A percentile compares a stretch with the other conserved stretches of the same genome.
Evolutionary conservation across 2,797 vertebrate species (phyloP).

Genomic region (Pitangus sulphuratus): DNA sequence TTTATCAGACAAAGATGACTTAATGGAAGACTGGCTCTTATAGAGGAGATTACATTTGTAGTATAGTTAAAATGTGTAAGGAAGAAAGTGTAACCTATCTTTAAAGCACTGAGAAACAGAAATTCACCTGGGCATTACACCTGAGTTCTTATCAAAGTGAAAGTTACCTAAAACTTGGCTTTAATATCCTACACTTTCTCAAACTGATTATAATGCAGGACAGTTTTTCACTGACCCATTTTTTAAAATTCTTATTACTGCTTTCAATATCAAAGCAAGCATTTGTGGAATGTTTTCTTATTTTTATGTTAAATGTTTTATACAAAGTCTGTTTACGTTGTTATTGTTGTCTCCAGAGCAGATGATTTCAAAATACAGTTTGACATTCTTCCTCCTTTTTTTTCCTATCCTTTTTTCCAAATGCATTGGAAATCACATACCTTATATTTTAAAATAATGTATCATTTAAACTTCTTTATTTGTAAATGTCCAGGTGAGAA

Average conservation of each 20-base stretch:
- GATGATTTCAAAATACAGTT: background rate
- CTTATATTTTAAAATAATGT: background rate
- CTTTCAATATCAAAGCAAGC: background rate
- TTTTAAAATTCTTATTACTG: background rate
- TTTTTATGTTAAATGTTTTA: background rate
- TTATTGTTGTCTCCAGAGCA: background rate
- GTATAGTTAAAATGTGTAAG: rapidly evolving
- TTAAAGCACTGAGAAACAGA: background rate
- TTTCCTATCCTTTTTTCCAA: background rate
- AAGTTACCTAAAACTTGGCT: background rate
- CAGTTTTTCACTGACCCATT: background rate
- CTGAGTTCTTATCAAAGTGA: background rate
- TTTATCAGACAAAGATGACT: background rate
- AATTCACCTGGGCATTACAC: background rate
- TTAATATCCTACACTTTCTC: background rate
- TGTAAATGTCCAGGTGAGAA: conserved; percentile 74
- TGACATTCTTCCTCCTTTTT: background rate
- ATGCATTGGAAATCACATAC: background rate
- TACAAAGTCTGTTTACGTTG: background rate
- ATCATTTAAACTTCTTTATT: background rate
- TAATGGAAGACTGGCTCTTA: background rate
- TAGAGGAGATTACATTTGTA: background rate
- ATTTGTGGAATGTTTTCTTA: background rate
- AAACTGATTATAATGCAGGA: background rate
- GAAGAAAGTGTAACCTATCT: background rate